Conservation (phyloP, 1,140 invertebrate species). For the Cotesia glomerata region DNA sequence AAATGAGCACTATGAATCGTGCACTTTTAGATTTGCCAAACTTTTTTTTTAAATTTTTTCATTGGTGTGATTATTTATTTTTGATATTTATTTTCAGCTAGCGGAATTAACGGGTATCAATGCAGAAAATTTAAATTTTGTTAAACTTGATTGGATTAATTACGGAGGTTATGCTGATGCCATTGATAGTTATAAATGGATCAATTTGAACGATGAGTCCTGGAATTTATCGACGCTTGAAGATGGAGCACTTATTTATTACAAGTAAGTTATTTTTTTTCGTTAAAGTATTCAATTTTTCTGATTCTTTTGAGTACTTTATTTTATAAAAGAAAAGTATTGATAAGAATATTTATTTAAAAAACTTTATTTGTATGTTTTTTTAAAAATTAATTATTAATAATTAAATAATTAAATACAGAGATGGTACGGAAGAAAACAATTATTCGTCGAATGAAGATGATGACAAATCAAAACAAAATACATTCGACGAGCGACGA, state of each 20-base stretch:
- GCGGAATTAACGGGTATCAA: constrained; percentile 69
- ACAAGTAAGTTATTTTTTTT: constrained; percentile 60
- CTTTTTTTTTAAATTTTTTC: constrained; percentile 35
- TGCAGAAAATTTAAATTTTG: constrained; percentile 70
- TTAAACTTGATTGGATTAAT: constrained; percentile 66
- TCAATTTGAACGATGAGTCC: constrained; percentile 54
- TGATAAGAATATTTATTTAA: not conserved
- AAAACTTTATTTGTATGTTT: not conserved
- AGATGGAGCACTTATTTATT: constrained; percentile 68
- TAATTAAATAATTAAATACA: not conserved
- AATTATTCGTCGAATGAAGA: constrained; percentile 69
- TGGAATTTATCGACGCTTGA: constrained; percentile 63
- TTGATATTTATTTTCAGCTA: constrained; percentile 55
- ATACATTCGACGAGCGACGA: constrained; percentile 36
- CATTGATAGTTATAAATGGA: constrained; percentile 67
- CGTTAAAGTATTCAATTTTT: not conserved
- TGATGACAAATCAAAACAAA: constrained; percentile 46
- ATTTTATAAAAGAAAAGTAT: not conserved
- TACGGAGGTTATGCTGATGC: constrained; percentile 67
- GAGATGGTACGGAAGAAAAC: constrained; percentile 64
- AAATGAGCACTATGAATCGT: too few relatives aligned
- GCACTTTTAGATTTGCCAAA: too few relatives aligned
- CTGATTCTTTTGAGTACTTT: not conserved
- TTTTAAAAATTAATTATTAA: not conserved
- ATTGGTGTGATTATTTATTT: constrained; percentile 10